Base-by-base conservation (phyloP, 1,140 invertebrate genomes). In the Cryptotermes secundus region DNA sequence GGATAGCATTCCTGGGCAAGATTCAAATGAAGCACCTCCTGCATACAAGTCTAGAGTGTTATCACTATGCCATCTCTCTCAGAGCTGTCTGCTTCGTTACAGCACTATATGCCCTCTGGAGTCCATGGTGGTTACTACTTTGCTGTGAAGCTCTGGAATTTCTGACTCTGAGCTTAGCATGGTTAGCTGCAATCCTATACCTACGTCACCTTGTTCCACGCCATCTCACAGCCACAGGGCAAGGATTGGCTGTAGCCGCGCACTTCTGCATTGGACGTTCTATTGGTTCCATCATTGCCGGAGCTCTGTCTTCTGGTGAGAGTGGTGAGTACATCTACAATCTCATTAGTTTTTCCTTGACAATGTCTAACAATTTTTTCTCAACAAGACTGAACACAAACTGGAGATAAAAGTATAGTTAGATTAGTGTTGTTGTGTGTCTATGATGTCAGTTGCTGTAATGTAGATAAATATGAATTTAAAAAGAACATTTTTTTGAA, bases 161-260 rank as follows among this genome's bases (percentile, higher is more conserved):
- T 22, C 94, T 96, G 86, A 96, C 96, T 0, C 91, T 97, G 86
- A 95, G 95, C 84, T 90, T 97, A 26, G 93, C 96, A 91, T 97
- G 95, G 94, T 94, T 96, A 34, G 95, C 96, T 31, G 93, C 96
- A 1, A 93, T 96, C 80, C 91, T 96, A 1, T 97, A 97, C 87
- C 93, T 96, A 88, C 92, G 95, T 80, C 95, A 96, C 87, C 92
- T 97, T 3, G 93, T 96, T 85, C 96, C 96, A 6, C 90, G 94
- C 79, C 94, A 95, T 87, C 93, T 96, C 85, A 95, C 95, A 1
- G 94, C 95, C 38, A 96, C 95, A 34, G 95, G 96, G 45, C 96
- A 97, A 90, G 95, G 96, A 31, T 87, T 96, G 83, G 94, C 96
- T 10, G 95, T 96, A 38, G 92, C 96, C 85, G 93, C 96, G 53